Conservation (phyloP, 1,140 invertebrate genomes). For the Formica exsecta region DNA sequence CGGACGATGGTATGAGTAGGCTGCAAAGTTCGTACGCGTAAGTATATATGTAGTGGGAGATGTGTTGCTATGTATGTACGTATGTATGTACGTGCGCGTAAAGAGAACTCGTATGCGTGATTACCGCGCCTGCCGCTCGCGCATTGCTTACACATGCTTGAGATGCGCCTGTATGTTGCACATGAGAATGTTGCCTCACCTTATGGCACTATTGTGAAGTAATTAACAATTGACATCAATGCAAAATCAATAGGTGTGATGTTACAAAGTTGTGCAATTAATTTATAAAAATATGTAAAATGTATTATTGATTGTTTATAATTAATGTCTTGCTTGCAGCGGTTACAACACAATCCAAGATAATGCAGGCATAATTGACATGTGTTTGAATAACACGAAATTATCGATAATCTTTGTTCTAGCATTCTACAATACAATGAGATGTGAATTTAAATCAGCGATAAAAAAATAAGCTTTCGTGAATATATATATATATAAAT, state of each 20-base stretch:
- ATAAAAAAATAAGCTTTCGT: not conserved
- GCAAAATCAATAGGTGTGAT: not conserved
- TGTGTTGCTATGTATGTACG: not conserved
- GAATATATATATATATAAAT: too few species aligned
- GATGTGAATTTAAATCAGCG: not conserved
- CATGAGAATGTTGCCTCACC: slow-evolving; percentile 16
- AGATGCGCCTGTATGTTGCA: not conserved
- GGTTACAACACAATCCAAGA: not conserved
- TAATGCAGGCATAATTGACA: not conserved
- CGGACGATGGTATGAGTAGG: slow-evolving; percentile 49
- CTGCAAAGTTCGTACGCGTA: slow-evolving; percentile 62
- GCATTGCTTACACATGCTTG: slow-evolving; percentile 26
- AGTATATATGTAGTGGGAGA: slow-evolving; percentile 11
- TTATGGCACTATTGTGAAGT: not conserved
- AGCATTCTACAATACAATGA: not conserved
- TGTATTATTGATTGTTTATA: slow-evolving; percentile 48
- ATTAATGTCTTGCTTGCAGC: slow-evolving; percentile 9
- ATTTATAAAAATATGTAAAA: not conserved
- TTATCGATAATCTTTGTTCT: slow-evolving; percentile 13
- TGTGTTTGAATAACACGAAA: slow-evolving; percentile 25
- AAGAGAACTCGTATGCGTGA: slow-evolving; percentile 63
- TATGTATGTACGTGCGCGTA: not conserved
- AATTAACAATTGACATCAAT: slow-evolving; percentile 28
- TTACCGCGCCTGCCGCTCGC: slow-evolving; percentile 50
- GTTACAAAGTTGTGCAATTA: not conserved